A percentile compares a stretch with the other conserved stretches of the same genome.
These are phyloP conservation scores for Bolinopsis microptera DNA, from an alignment of 37 sponge, comb jelly and placozoan species.

Conservation along the genomic window DNA sequence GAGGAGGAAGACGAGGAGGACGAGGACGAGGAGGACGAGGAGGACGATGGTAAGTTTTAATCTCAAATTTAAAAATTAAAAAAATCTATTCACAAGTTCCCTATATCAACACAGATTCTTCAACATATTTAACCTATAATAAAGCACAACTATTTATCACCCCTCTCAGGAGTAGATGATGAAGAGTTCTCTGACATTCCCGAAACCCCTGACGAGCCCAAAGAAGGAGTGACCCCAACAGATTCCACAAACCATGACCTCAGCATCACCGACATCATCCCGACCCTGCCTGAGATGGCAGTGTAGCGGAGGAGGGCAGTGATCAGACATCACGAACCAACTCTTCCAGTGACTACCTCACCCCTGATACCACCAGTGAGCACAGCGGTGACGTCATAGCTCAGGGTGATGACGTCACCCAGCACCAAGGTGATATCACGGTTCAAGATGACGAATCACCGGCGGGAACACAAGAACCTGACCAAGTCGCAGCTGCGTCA, in stretches of 20 bases:
- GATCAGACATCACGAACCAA: constrained; percentile 31
- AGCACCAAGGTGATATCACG: not conserved
- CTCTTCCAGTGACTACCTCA: constrained; percentile 44
- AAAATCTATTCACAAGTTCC: no score
- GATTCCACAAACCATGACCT: not conserved
- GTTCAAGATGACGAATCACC: not conserved
- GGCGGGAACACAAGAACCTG: not conserved
- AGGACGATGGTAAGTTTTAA: not conserved
- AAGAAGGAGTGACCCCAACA: not conserved
- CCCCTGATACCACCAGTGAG: constrained; percentile 10
- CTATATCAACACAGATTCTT: no score
- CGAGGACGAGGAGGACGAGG: not conserved
- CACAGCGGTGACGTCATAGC: constrained; percentile 29
- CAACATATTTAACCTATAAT: no score
- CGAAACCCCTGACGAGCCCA: not conserved
- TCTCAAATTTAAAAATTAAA: no score
- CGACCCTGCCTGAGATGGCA: not conserved
- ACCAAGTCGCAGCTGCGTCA: not conserved
- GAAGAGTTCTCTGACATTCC: not conserved
- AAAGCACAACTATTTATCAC: no score
- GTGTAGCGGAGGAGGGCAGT: not conserved
- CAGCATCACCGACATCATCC: not conserved
- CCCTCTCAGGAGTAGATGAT: not conserved
- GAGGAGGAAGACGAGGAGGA: constrained; percentile 47
- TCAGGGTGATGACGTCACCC: constrained; percentile 14